Conservation (phyloP, 2,888 invertebrate genomes). For the Andrena bucephala region DNA sequence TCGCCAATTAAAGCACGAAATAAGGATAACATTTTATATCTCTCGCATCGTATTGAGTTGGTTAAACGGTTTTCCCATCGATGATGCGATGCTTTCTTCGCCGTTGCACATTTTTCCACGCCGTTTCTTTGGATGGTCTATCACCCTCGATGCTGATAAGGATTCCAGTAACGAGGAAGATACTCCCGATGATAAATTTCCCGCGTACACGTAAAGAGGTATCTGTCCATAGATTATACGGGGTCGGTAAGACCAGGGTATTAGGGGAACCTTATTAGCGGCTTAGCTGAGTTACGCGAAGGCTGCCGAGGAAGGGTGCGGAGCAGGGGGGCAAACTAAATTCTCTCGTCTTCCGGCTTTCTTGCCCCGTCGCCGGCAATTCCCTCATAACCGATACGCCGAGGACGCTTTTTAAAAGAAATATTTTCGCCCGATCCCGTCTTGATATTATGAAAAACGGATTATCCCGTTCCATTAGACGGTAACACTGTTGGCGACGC, state of each 20-base stretch:
- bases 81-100: slow-evolving; percentile 14
- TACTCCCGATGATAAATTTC: slow-evolving; percentile 61
- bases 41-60: background rate
- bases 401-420: slow-evolving; percentile 53
- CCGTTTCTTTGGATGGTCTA: slow-evolving; percentile 22
- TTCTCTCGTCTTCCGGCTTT: slow-evolving; percentile 64
- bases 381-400: slow-evolving; percentile 58
- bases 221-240: slow-evolving; percentile 63
- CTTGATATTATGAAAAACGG: slow-evolving; percentile 57
- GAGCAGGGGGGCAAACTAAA: slow-evolving; percentile 63
- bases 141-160: slow-evolving; percentile 45
- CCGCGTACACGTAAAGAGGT: slow-evolving; percentile 53
- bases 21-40: background rate
- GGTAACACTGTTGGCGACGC: slow-evolving; percentile 41
- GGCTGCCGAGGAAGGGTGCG: background rate
- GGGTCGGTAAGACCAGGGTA: slow-evolving; percentile 69
- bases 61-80: background rate
- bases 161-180: slow-evolving; percentile 56
- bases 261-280: slow-evolving; percentile 75
- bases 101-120: slow-evolving; percentile 23
- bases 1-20: background rate
- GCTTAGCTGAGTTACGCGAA: slow-evolving; percentile 71
- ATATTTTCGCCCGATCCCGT: slow-evolving; percentile 60
- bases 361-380: slow-evolving; percentile 59
- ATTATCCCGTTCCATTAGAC: slow-evolving; percentile 65